Percentiles rank a stretch among this genome's conserved stretches.
Conservation (phyloP, 2,888 invertebrate genomes). For the Sphecodes monilicornis region DNA sequence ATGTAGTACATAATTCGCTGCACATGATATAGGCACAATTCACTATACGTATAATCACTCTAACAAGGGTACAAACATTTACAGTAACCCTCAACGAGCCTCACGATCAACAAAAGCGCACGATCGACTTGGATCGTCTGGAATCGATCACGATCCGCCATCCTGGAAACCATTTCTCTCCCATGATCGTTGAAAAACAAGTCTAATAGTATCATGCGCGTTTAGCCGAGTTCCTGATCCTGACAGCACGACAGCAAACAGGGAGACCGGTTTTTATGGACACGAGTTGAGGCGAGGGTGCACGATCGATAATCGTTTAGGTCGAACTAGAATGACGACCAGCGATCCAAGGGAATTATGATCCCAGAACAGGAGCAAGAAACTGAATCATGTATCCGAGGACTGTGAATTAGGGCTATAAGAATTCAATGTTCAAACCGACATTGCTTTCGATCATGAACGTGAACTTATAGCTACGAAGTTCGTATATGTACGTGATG, state of each 20-base stretch:
- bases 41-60: neutral
- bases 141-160: conserved; percentile 7
- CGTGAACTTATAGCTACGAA: neutral
- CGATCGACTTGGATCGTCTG: neutral
- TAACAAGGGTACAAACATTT: neutral
- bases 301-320: conserved; percentile 54
- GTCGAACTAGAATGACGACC: conserved; percentile 30
- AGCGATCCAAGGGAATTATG: conserved; percentile 45
- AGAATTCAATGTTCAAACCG: conserved; percentile 1
- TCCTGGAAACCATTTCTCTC: conserved; percentile 39
- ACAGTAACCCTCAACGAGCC: neutral
- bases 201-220: conserved; percentile 18
- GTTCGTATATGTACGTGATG: neutral
- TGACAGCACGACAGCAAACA: conserved; percentile 27
- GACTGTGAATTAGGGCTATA: conserved; percentile 20
- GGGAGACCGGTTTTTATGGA: conserved; percentile 38
- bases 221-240: conserved; percentile 26
- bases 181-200: conserved; percentile 24
- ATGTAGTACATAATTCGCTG: neutral
- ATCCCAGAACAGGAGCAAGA: conserved; percentile 30
- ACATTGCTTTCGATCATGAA: neutral
- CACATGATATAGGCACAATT: neutral
- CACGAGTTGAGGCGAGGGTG: conserved; percentile 24
- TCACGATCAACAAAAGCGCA: neutral
- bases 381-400: conserved; percentile 19